A percentile compares a stretch with the other conserved stretches of the same genome.
Evolutionary conservation across 1,140 invertebrate genomes (phyloP).

Genomic region (Drosophila athabasca): DNA sequence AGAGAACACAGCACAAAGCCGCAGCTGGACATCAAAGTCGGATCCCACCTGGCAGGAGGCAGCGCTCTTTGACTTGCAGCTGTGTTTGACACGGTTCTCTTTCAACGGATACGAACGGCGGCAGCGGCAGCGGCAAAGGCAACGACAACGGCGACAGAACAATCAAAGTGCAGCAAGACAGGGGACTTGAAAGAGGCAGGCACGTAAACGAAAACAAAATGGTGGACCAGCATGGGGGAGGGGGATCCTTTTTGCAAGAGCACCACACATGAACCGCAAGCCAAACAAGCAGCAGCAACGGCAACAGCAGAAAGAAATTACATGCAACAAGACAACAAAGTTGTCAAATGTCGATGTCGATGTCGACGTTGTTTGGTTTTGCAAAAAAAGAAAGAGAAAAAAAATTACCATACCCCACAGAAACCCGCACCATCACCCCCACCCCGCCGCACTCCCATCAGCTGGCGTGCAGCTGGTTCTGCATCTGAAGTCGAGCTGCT

Average conservation of each 20-base stretch:
- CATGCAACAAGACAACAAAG: conserved; percentile 62
- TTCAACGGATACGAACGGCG: conserved; percentile 9
- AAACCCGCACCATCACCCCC: no score
- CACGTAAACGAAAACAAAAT: conserved; percentile 49
- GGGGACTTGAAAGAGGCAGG: conserved; percentile 52
- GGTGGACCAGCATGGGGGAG: no score
- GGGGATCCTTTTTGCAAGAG: no score
- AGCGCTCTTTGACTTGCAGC: conserved; percentile 25
- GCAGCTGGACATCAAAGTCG: conserved; percentile 25
- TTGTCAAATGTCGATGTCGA: conserved; percentile 37
- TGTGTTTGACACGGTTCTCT: conserved; percentile 57
- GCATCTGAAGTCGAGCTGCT: conserved; percentile 1
- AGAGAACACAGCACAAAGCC: not conserved
- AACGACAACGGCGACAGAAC: conserved; percentile 9
- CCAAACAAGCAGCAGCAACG: conserved; percentile 66
- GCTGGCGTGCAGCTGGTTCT: not conserved
- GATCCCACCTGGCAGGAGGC: conserved; percentile 12
- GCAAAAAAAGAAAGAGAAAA: not conserved
- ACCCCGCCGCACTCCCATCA: not conserved
- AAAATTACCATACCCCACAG: conserved; percentile 33
- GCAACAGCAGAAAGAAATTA: conserved; percentile 68
- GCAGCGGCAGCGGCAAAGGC: not conserved
- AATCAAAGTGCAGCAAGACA: conserved; percentile 62
- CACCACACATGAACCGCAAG: conserved; percentile 55
- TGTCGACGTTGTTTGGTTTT: conserved; percentile 43